These are phyloP conservation scores for Drosophila testacea DNA, from an alignment of 2,888 invertebrate genomes.

Conservation along the genomic window DNA sequence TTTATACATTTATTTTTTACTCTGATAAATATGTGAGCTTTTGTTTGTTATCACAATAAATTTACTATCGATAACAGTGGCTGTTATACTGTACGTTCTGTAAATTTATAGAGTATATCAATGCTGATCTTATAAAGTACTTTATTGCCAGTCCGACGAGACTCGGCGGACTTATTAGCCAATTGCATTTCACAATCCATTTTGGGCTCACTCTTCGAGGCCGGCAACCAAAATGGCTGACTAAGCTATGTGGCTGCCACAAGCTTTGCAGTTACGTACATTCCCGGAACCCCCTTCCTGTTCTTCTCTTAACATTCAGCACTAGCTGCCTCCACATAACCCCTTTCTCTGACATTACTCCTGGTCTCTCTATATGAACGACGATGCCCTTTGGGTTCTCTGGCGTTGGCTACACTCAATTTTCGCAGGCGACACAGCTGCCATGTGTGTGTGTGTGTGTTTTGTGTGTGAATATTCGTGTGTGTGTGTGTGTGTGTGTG, in stretches of 20 bases:
- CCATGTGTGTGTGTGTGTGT: constrained; percentile 8
- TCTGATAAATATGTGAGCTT: no score
- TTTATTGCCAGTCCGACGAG: constrained; percentile 7
- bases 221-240: constrained; percentile 71
- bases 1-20: no score
- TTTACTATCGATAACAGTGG: background rate
- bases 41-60: no score
- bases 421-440: constrained; percentile 66
- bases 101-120: constrained; percentile 3
- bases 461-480: constrained; percentile 7
- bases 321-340: background rate
- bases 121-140: background rate
- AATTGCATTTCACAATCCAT: constrained; percentile 58
- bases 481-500: constrained; percentile 26
- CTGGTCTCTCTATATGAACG: constrained; percentile 17
- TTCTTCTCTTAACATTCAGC: background rate
- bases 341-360: background rate
- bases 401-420: constrained; percentile 73
- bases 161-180: constrained; percentile 48
- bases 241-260: constrained; percentile 23
- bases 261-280: constrained; percentile 6
- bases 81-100: background rate
- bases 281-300: background rate
- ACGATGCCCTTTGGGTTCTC: constrained; percentile 48
- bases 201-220: constrained; percentile 39